A percentile compares a stretch with the other conserved stretches of the same genome.
Conservation (phyloP, 2,888 invertebrate species). For the Dione vanillae region DNA sequence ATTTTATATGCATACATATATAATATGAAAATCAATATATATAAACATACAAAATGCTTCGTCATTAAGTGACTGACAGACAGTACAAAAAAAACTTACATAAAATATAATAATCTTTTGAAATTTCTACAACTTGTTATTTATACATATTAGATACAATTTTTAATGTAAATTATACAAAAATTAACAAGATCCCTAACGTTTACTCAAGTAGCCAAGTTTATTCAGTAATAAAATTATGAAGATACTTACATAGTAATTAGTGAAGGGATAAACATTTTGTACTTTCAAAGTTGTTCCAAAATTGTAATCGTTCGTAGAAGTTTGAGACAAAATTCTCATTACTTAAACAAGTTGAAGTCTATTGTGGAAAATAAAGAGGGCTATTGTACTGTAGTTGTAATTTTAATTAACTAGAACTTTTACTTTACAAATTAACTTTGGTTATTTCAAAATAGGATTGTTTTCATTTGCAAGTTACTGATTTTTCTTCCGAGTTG, state of each 20-base stretch:
- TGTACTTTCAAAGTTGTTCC: slow-evolving; percentile 48
- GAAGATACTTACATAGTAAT: slow-evolving; percentile 43
- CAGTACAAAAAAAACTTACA: no score
- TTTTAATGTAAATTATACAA: background rate
- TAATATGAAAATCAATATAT: no score
- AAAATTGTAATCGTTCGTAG: slow-evolving; percentile 46
- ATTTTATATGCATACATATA: no score
- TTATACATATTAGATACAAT: no score
- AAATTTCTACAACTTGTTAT: no score
- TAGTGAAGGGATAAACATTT: slow-evolving; percentile 43
- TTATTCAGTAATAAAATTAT: slow-evolving; percentile 23
- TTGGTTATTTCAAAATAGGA: no score
- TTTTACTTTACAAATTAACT: background rate
- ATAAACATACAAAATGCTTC: no score
- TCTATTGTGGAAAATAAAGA: slow-evolving; percentile 12
- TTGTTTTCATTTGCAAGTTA: no score
- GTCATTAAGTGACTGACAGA: no score
- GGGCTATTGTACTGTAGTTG: background rate
- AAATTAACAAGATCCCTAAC: background rate
- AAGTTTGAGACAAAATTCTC: slow-evolving; percentile 46
- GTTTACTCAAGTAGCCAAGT: slow-evolving; percentile 7
- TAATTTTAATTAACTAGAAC: background rate
- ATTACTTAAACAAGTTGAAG: slow-evolving; percentile 35
- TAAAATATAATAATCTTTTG: no score
- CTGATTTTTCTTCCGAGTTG: no score